These are phyloP conservation scores for Thaumatotibia leucotreta DNA, from an alignment of 1,140 invertebrate genomes.

Conservation along the genomic window DNA sequence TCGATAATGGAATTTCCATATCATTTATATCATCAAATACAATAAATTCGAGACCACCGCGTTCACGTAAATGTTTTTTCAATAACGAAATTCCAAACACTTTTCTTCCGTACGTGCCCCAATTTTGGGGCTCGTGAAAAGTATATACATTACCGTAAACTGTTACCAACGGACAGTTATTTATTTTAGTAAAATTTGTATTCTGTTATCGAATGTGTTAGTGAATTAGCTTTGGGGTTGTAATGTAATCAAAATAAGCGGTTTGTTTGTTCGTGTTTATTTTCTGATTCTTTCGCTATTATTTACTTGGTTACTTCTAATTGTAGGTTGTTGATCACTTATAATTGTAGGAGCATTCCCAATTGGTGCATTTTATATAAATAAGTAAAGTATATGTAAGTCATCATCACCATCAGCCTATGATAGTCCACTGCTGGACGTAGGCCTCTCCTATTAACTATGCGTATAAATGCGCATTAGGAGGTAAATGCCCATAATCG, in stretches of 20 bases:
- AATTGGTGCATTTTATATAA: no score
- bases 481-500: no score
- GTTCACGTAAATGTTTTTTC: conserved; percentile 14
- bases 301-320: not conserved
- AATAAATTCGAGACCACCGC: conserved; percentile 8
- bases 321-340: no score
- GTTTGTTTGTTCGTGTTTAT: not conserved
- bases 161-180: conserved; percentile 12
- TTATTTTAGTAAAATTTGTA: conserved; percentile 16
- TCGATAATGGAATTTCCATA: conserved; percentile 13
- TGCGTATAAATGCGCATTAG: no score
- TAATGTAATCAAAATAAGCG: not conserved
- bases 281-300: not conserved
- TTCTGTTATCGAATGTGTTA: not conserved
- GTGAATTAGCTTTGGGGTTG: not conserved
- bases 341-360: no score
- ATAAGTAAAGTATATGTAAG: no score
- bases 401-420: no score
- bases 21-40: conserved; percentile 12
- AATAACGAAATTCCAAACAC: conserved; percentile 10
- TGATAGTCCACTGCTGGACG: no score
- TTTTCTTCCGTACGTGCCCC: conserved; percentile 13
- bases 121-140: not conserved
- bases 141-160: conserved; percentile 11
- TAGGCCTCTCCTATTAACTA: no score